These are phyloP conservation scores for Coremacera marginata DNA, from an alignment of 2,888 invertebrate genomes.

Conservation along the genomic window DNA sequence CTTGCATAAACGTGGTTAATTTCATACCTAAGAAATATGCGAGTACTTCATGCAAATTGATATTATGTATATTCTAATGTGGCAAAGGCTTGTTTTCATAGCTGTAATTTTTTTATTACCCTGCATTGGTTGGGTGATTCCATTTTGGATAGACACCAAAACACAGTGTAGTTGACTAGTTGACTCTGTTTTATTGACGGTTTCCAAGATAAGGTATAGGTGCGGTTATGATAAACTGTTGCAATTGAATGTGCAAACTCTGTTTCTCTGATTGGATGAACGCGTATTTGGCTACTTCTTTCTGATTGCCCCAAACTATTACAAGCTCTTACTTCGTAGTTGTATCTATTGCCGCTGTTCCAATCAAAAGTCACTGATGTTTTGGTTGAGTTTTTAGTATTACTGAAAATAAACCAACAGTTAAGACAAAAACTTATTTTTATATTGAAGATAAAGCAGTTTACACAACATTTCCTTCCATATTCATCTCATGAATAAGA, in stretches of 20 bases:
- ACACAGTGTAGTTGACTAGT: conserved; percentile 80
- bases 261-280: conserved; percentile 35
- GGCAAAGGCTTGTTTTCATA: no score
- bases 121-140: conserved; percentile 74
- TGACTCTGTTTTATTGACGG: conserved; percentile 67
- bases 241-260: conserved; percentile 73
- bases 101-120: conserved; percentile 53
- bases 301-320: conserved; percentile 47
- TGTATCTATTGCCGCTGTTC: conserved; percentile 17
- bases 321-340: conserved; percentile 45
- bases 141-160: conserved; percentile 77
- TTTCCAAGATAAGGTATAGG: conserved; percentile 81
- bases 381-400: conserved; percentile 33
- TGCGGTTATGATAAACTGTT: conserved; percentile 78
- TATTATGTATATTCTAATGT: no score
- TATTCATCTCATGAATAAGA: conserved; percentile 68
- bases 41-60: no score
- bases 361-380: conserved; percentile 45
- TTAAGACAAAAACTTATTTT: conserved; percentile 5
- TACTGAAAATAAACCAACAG: conserved; percentile 32
- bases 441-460: conserved; percentile 15
- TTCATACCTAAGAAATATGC: no score
- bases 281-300: conserved; percentile 41
- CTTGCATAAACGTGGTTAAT: no score
- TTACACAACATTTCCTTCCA: conserved; percentile 49